Base-by-base conservation (phyloP, 1,140 invertebrate genomes). In the Diorhabda carinulata region DNA sequence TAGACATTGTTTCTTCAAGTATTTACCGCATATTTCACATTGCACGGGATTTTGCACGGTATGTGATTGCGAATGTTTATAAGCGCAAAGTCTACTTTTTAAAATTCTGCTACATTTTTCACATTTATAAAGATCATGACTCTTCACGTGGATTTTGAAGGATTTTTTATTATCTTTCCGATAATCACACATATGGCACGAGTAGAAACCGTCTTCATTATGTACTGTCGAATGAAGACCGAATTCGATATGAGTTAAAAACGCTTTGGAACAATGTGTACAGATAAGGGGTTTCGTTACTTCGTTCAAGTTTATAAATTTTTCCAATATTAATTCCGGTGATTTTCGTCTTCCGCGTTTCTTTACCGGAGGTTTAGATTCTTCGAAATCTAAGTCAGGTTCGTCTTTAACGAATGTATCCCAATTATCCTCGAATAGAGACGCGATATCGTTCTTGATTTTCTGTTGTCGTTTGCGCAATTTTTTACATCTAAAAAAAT, bases 71-170 rank as follows among this genome's bases (percentile, higher is more conserved):
- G 74, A 74, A 25, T 74, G 73, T 60, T 80, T 69, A 65, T 84
- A 82, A 43, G 77, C 74, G 41, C 78, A 80, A 2, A 81, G 71
- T 25, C 81, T 81, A 64, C 74, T 78, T 59, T 80, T 78, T 3
- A 80, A 68, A 5, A 78, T 83, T 67, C 83, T 84, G 0, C 81
- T 82, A 66, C 84, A 85, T 3, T 80, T 81, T 0, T 82, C 79
- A 65, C 84, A 85, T 56, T 82, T 82, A 60, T 83, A 83, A 60
- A 83, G 81, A 4, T 79, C 73, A 67, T 85, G 84, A 76, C 83
- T 81, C 57, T 84, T 82, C 63, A 84, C 80, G 64, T 85, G 84
- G 4, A 64, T 42, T 7, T 69, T 73, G 42, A 78, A 72, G 7
- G 73, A 71, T 25, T 71, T 68, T 41, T 64, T 64, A 42, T 43